These are phyloP conservation scores for Coregonus clupeaformis DNA, from an alignment of 2,113 vertebrate genomes.

Conservation along the genomic window DNA sequence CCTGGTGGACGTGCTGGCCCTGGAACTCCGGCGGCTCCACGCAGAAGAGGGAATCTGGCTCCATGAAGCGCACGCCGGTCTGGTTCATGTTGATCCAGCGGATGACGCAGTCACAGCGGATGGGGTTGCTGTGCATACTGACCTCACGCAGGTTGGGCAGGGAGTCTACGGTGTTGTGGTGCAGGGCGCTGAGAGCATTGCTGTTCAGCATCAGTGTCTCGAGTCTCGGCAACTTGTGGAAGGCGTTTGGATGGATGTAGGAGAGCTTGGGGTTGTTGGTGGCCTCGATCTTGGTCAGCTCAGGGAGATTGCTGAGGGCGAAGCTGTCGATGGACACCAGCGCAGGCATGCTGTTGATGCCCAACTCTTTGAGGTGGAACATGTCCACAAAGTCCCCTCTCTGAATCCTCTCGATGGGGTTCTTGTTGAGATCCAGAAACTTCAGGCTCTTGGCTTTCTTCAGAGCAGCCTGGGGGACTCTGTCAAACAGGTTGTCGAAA, in stretches of 20 bases:
- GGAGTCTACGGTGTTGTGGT: slow-evolving; percentile 81
- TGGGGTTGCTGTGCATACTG: slow-evolving; percentile 87
- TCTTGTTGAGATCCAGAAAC: slow-evolving; percentile 90
- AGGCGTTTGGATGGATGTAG: slow-evolving; percentile 87
- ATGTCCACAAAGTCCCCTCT: slow-evolving; percentile 86
- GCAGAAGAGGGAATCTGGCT: slow-evolving; percentile 84
- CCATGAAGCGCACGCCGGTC: slow-evolving; percentile 86
- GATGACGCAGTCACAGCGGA: slow-evolving; percentile 85
- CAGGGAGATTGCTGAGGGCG: slow-evolving; percentile 85
- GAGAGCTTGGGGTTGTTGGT: slow-evolving; percentile 88
- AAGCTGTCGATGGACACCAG: slow-evolving; percentile 85
- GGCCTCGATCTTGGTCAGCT: slow-evolving; percentile 89
- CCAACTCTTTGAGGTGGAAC: slow-evolving; percentile 85
- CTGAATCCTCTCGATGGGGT: slow-evolving; percentile 84
- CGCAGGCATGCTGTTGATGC: slow-evolving; percentile 89
- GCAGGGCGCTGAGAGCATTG: slow-evolving; percentile 84
- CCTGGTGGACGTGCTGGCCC: slow-evolving; percentile 83
- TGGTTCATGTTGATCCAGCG: slow-evolving; percentile 91
- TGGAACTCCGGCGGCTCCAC: slow-evolving; percentile 86
- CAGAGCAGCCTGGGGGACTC: slow-evolving; percentile 80
- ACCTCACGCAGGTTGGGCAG: slow-evolving; percentile 86
- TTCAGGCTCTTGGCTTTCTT: slow-evolving; percentile 82
- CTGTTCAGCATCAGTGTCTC: slow-evolving; percentile 88
- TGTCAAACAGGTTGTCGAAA: slow-evolving; percentile 79
- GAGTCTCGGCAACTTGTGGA: slow-evolving; percentile 82